These are phyloP conservation scores for Dascyllus trimaculatus DNA, from an alignment of 2,113 vertebrate species.

Conservation along the genomic window DNA sequence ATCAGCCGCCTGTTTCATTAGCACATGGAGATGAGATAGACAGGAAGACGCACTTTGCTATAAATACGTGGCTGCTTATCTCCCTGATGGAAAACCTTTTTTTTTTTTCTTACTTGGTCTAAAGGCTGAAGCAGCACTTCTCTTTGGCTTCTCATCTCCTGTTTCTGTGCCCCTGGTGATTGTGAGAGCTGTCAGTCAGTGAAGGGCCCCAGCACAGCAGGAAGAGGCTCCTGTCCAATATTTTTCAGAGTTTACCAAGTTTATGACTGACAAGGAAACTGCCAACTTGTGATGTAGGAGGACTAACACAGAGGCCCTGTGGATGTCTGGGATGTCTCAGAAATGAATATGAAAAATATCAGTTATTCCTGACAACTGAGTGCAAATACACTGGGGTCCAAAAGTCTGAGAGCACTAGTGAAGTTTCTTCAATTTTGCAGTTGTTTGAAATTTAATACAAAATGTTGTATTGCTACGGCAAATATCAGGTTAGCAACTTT, in stretches of 20 bases:
- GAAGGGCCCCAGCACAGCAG: conserved; percentile 3
- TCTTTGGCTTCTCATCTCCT: conserved; percentile 2
- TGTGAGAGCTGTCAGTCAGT: conserved; percentile 38
- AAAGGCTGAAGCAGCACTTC: conserved; percentile 21
- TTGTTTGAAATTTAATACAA: too few relatives aligned
- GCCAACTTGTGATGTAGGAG: conserved; percentile 7
- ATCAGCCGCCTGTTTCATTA: conserved; percentile 70
- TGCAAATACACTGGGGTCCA: too few relatives aligned
- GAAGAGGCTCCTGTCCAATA: conserved; percentile 10
- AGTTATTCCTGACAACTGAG: too few relatives aligned
- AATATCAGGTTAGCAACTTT: too few relatives aligned
- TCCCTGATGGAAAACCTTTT: conserved; percentile 33
- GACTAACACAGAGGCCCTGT: neutral
- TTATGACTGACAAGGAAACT: conserved; percentile 25
- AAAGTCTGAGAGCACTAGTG: too few relatives aligned
- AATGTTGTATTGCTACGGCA: too few relatives aligned
- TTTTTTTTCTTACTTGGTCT: neutral
- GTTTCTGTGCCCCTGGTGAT: conserved; percentile 17
- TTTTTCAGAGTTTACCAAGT: conserved; percentile 6
- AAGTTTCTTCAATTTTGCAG: too few relatives aligned
- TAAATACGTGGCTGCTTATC: conserved; percentile 57
- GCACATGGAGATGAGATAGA: conserved; percentile 69
- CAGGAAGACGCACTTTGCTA: conserved; percentile 37
- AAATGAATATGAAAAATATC: too few relatives aligned
- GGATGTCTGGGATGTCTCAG: too few relatives aligned